phyloP scores from a whole-genome alignment of 2,113 vertebrate species.

The Oenanthe melanoleuca region DNA sequence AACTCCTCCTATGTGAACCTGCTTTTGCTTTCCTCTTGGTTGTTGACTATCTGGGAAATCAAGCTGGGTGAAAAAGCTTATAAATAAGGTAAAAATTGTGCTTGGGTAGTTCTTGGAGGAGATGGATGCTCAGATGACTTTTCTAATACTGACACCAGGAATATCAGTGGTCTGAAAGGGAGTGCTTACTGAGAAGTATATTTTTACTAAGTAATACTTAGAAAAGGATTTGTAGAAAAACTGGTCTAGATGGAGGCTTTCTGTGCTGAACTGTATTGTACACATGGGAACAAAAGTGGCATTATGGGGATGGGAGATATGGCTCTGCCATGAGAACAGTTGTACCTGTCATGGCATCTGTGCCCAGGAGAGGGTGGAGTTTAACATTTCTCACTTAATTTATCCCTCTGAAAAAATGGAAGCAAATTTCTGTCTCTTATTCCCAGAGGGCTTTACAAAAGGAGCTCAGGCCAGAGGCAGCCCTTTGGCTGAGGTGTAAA shows the following conservation, averaged over 20 bases:
- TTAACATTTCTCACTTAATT: not conserved
- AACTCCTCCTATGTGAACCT: not conserved
- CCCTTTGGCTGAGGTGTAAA: not conserved
- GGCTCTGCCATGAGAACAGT: not conserved
- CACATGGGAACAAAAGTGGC: not conserved
- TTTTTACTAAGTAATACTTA: not conserved
- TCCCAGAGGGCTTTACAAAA: not conserved
- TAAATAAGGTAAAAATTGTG: not conserved
- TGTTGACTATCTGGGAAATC: not conserved
- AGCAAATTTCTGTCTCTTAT: not conserved
- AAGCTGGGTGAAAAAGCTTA: not conserved
- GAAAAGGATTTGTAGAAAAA: not conserved
- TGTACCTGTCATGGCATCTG: not conserved
- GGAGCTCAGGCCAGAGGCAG: not conserved
- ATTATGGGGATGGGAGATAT: not conserved
- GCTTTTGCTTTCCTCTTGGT: not conserved
- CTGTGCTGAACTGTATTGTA: not conserved
- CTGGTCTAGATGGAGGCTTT: not conserved
- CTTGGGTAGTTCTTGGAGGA: not conserved
- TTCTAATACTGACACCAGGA: not conserved
- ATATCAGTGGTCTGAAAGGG: not conserved
- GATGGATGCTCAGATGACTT: not conserved
- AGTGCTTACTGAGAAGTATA: not conserved
- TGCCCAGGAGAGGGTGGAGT: not conserved
- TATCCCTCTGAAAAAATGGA: not conserved